Conservation (phyloP, 2,797 vertebrate species). For the Sebastes hubbsi region DNA sequence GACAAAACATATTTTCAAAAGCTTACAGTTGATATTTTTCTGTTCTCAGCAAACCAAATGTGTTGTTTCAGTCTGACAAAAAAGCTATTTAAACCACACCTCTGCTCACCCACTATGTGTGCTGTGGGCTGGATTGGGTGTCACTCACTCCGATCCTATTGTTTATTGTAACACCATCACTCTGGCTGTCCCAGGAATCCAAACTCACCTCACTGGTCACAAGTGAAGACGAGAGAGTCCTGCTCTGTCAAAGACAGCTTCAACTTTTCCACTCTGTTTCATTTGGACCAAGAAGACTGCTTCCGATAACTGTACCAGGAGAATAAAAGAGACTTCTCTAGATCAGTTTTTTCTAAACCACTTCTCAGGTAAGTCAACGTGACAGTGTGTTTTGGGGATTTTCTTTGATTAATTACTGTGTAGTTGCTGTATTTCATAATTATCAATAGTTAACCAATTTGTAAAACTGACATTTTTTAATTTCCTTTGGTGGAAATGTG, state of each 20-base stretch:
- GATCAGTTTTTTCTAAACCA: background rate
- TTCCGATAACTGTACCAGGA: background rate
- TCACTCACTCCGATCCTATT: slow-evolving; percentile 67
- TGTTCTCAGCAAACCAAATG: background rate
- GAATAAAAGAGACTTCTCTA: background rate
- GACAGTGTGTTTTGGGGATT: background rate
- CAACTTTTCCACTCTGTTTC: background rate
- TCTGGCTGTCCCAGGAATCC: slow-evolving; percentile 35
- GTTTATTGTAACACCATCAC: slow-evolving; percentile 53
- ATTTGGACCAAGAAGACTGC: background rate
- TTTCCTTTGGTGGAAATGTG: no score
- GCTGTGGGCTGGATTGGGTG: slow-evolving; percentile 58
- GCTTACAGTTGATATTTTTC: background rate
- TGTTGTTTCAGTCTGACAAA: background rate
- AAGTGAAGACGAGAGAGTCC: slow-evolving; percentile 16
- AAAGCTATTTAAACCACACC: background rate
- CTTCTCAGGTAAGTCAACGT: slow-evolving; percentile 50
- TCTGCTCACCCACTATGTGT: slow-evolving; percentile 27
- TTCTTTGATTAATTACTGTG: background rate
- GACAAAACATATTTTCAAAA: background rate
- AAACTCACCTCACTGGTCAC: slow-evolving; percentile 39
- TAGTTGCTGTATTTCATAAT: background rate
- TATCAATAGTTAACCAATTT: background rate
- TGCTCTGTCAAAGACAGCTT: background rate
- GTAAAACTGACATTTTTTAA: no score